Conservation (phyloP, 2,113 vertebrate genomes). For the Orientallactaga bullata region DNA sequence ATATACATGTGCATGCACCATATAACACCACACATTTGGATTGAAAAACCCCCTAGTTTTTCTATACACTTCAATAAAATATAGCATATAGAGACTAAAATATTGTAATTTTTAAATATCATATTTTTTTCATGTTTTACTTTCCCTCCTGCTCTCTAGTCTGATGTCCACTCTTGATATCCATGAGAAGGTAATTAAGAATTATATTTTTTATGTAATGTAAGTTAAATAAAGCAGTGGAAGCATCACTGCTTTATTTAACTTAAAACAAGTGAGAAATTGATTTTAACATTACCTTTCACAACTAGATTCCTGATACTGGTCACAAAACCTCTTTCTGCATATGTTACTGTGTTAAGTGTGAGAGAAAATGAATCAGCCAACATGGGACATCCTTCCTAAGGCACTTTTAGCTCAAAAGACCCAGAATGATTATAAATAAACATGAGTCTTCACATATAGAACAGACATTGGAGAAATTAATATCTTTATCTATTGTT, state of each 20-base stretch:
- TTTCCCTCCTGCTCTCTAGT: conserved; percentile 61
- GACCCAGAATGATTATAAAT: conserved; percentile 56
- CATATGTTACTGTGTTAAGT: neutral
- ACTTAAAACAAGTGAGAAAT: neutral
- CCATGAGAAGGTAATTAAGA: conserved; percentile 64
- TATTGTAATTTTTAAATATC: neutral
- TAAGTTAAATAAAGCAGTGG: too few species aligned
- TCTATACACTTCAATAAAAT: neutral
- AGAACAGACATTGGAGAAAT: conserved; percentile 71
- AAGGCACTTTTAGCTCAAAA: neutral
- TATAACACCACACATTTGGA: too few species aligned
- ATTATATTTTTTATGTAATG: conserved; percentile 70
- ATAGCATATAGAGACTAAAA: neutral
- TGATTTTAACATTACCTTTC: conserved; percentile 46
- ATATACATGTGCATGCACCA: too few species aligned
- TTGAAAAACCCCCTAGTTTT: neutral
- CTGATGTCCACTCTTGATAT: conserved; percentile 69
- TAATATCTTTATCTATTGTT: conserved; percentile 78
- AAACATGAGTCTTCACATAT: conserved; percentile 63
- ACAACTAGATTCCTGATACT: neutral
- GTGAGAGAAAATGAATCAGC: neutral
- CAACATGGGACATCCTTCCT: neutral
- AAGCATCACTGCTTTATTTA: conserved; percentile 41
- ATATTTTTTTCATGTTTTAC: neutral
- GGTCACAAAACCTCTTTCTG: neutral